Evolutionary conservation across 1,140 invertebrate species (phyloP), one percentile per base, ranked within the genome.

Genomic region (Megathymus violae): DNA sequence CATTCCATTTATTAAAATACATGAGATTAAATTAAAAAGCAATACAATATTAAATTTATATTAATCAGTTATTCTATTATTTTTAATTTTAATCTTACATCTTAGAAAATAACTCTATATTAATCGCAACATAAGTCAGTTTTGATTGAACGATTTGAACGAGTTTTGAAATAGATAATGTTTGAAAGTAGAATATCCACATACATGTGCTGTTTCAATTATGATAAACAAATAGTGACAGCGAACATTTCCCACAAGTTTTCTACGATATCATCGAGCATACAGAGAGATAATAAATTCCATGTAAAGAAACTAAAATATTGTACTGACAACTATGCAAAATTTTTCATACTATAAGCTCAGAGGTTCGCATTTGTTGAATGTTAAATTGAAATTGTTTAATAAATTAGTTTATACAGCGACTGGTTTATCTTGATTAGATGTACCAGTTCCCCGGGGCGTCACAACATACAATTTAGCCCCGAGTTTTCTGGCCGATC

Each of bases 401-500:
- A n/a, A 19, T 41, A 56, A 56, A 56, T 43, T 56, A 56, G 38
- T 56, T 43, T 56, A 43, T 38, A 56, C 51, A 56, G 27, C 51
- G 36, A 22, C 16, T 11, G 22, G 38, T 43, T 56, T 56, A 56
- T 56, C 51, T 56, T 40, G 36, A 52, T 52, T 34, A 40, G 50
- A 40, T 52, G 19, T 40, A 25, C 1, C 7, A 41, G 17, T 5
- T 54, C 40, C 40, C 40, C 40, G 52, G 52, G 40, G 52, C 52
- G 52, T 31, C 38, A 38, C 10, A 44, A 44, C 52, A 31, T 44
- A 56, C 52, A 56, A 56, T 56, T 56, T 56, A 22, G 40, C 52
- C 4, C 14, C 38, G 38, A 41, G 52, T 56, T 56, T 64, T 48
- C 52, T 64, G 63, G 56, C 44, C 34, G 64, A 76, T 87, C 82